These are phyloP conservation scores for Diplodus sargus DNA, from an alignment of 2,797 vertebrate genomes.

Conservation along the genomic window DNA sequence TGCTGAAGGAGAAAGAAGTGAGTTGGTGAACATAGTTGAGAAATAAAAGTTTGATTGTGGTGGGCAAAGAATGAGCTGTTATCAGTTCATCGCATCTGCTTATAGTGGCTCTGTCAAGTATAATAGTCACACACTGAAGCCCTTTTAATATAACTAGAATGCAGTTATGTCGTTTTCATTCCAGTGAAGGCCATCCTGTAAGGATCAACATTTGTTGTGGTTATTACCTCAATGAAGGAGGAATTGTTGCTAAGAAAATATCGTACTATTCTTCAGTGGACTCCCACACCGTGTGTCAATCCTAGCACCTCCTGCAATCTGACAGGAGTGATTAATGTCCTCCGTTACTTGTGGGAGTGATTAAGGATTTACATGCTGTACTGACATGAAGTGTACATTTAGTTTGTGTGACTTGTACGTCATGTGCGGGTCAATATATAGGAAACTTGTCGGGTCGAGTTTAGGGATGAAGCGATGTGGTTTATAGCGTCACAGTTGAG, in stretches of 20 bases:
- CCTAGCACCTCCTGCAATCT: slow-evolving; percentile 61
- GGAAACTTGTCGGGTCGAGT: background rate
- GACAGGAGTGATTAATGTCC: slow-evolving; percentile 63
- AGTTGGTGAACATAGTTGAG: slow-evolving; percentile 7
- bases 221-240: slow-evolving; percentile 20
- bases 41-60: background rate
- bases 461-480: too few species aligned
- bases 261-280: slow-evolving; percentile 56
- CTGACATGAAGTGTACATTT: slow-evolving; percentile 33
- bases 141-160: too few species aligned
- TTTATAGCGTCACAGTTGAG: too few species aligned
- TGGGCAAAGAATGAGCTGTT: background rate
- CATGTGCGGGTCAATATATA: background rate
- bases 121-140: background rate
- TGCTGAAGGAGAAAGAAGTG: slow-evolving; percentile 92
- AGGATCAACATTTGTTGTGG: slow-evolving; percentile 24
- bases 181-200: slow-evolving; percentile 1
- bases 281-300: slow-evolving; percentile 60
- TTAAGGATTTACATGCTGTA: slow-evolving; percentile 36
- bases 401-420: background rate
- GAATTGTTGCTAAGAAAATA: slow-evolving; percentile 56
- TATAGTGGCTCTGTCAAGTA: background rate
- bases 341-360: slow-evolving; percentile 37
- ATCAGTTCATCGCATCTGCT: background rate
- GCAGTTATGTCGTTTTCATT: slow-evolving; percentile 1